Base-by-base conservation (phyloP, 1,140 invertebrate genomes). In the Lucilia sericata region DNA sequence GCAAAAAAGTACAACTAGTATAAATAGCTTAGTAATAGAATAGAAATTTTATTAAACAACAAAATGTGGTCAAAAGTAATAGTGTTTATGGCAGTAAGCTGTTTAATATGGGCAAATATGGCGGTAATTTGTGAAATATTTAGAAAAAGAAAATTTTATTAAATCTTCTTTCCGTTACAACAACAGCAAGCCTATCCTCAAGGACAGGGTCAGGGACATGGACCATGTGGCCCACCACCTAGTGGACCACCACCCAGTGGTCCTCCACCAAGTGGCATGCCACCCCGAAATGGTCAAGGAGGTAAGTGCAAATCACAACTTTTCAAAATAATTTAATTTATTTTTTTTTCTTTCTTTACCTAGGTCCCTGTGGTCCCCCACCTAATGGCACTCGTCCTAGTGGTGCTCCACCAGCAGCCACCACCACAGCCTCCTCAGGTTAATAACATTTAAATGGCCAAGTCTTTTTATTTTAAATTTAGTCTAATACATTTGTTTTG, bases 231-330 rank as follows among this genome's bases (percentile, higher is more conserved):
- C 30, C 88, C 88, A 9, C 88, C 84, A 5, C 86, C 86, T 0
- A 88, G 86, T 30, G 86, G 87, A 0, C 84, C 88, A 0, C 88
- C 85, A 5, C 88, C 88, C 8, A 86, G 78, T 17, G 88, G 88
- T 47, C 70, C 86, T 0, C 88, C 87, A 12, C 87, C 87, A 7
- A 84, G 85, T 13, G 88, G 88, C 0, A 83, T 86, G 0, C 86
- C 84, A 0, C 88, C 88, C 0, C 17, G 36, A 10, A 82, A 85
- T 17, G 88, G 88, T 21, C 30, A 21, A 60, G 81, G 81, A 25
- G 51, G 60, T 78, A 14, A 55, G 51, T 30, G 25, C 25, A 30
- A 3, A 30, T 30, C 1, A 2, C 25, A 30, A 30, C 25, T 30
- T 30, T 30, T 3, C 1, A 30, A 30, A 75, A 14, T 34, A 1